A percentile compares a stretch with the other conserved stretches of the same genome.
Evolutionary conservation across 2,797 vertebrate species (phyloP).

Genomic region (Cyclopterus lumpus): DNA sequence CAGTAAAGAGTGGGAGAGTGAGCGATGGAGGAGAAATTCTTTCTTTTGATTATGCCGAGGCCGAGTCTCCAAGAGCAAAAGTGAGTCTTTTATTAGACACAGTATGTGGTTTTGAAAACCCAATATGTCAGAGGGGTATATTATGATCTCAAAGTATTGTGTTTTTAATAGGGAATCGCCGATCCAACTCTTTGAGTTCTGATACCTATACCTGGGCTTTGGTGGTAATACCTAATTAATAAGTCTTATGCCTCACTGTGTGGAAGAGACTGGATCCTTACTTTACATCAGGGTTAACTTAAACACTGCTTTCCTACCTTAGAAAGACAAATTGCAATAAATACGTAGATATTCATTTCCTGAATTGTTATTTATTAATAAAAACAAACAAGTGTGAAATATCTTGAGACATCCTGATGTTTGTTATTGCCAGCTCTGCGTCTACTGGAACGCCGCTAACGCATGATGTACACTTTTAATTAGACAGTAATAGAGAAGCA

Average conservation of each 20-base stretch:
- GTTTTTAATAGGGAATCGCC: slow-evolving; percentile 20
- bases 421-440: too few species aligned
- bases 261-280: background rate
- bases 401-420: too few species aligned
- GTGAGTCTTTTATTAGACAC: slow-evolving; percentile 60
- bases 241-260: background rate
- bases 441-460: too few species aligned
- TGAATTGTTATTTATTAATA: too few species aligned
- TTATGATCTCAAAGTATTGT: slow-evolving; percentile 43
- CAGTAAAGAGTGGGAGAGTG: slow-evolving; percentile 48
- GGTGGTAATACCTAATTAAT: background rate
- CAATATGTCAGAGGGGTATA: slow-evolving; percentile 54
- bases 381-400: too few species aligned
- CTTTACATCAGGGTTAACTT: too few species aligned
- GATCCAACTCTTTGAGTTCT: background rate
- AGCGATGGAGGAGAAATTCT: slow-evolving; percentile 57
- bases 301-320: too few species aligned
- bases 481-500: too few species aligned
- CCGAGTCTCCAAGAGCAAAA: slow-evolving; percentile 53
- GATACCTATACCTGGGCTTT: too few species aligned
- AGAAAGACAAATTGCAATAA: too few species aligned
- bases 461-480: too few species aligned
- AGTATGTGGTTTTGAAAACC: slow-evolving; percentile 47
- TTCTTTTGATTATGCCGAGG: slow-evolving; percentile 71
- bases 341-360: too few species aligned